Conservation (phyloP, 2,113 vertebrate genomes). For the Varanus komodoensis region DNA sequence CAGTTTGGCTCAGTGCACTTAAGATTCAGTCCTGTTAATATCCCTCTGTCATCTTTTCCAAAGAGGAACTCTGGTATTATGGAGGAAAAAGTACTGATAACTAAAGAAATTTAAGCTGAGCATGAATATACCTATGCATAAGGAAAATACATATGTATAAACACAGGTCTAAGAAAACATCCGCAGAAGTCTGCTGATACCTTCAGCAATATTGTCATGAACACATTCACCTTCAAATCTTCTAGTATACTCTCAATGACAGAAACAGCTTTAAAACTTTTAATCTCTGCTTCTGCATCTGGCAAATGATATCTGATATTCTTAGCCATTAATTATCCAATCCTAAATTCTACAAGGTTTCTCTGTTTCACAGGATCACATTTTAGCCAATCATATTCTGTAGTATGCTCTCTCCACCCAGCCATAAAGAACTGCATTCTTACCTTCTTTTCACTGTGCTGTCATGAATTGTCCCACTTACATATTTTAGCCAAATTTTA, state of each 20-base stretch:
- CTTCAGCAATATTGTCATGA: neutral
- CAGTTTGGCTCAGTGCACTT: neutral
- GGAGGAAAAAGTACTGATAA: neutral
- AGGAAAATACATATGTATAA: neutral
- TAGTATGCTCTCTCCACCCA: neutral
- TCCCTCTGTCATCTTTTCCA: neutral
- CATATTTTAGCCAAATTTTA: neutral
- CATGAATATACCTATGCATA: neutral
- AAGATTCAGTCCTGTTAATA: neutral
- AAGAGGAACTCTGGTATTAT: neutral
- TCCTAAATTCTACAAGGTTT: neutral
- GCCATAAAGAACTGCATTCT: neutral
- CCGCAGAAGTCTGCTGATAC: neutral
- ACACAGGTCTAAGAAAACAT: neutral
- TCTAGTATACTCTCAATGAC: slow-evolving; percentile 39
- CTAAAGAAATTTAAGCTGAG: neutral
- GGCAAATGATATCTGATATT: slow-evolving; percentile 27
- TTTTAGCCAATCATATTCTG: neutral
- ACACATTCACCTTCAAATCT: slow-evolving; percentile 4
- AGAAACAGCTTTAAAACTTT: slow-evolving; percentile 29
- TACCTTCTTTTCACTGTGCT: neutral
- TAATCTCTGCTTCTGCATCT: slow-evolving; percentile 40
- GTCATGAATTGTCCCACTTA: neutral
- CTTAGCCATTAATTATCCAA: slow-evolving; percentile 22
- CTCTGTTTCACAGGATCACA: neutral